Evolutionary conservation across 1,140 invertebrate genomes (phyloP).

Genomic region (Colletes latitarsis): DNA sequence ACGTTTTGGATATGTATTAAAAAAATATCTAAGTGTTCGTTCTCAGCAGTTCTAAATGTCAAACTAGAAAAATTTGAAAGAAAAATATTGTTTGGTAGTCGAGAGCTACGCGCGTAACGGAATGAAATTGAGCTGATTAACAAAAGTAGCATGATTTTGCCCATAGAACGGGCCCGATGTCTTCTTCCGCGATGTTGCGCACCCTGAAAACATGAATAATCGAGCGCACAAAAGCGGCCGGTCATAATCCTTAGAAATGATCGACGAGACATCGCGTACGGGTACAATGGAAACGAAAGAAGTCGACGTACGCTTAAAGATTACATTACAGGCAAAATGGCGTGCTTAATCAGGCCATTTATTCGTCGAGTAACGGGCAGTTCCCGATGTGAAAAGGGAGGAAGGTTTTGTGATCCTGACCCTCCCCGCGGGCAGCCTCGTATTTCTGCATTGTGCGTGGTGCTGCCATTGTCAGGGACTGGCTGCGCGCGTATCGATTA

Average conservation of each 20-base stretch:
- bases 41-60: no score
- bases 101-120: no score
- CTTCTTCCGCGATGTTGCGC: slow-evolving; percentile 16
- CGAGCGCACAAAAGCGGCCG: slow-evolving; percentile 2
- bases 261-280: slow-evolving; percentile 45
- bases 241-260: slow-evolving; percentile 43
- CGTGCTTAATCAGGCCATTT: slow-evolving; percentile 72
- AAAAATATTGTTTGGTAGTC: no score
- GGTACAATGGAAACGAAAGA: slow-evolving; percentile 56
- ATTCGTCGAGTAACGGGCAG: slow-evolving; percentile 57
- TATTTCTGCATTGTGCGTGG: slow-evolving; percentile 54
- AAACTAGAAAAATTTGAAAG: no score
- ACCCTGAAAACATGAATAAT: slow-evolving; percentile 37
- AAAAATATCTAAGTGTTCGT: no score
- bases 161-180: background rate
- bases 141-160: no score
- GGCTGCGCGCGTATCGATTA: slow-evolving; percentile 50
- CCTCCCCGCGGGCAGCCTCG: slow-evolving; percentile 14
- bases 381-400: slow-evolving; percentile 41
- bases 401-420: slow-evolving; percentile 47
- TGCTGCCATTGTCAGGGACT: slow-evolving; percentile 20
- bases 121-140: no score
- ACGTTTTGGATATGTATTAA: no score
- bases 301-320: slow-evolving; percentile 60
- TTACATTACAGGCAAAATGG: slow-evolving; percentile 70